These are phyloP conservation scores for Galaxias olidus DNA, from an alignment of 2,797 vertebrate genomes.

Conservation along the genomic window DNA sequence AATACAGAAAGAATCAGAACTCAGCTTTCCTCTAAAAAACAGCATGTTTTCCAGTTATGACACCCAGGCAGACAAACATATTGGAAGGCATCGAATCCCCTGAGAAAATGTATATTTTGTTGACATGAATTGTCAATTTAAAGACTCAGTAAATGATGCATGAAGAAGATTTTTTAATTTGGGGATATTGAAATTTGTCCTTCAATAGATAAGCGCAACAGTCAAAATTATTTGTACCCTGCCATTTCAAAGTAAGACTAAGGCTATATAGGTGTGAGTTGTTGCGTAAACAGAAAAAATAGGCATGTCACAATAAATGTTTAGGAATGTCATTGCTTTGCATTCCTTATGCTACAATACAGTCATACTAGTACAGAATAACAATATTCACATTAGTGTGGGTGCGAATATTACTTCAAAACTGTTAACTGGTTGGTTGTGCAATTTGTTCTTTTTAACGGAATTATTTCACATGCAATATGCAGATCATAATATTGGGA, in stretches of 20 bases:
- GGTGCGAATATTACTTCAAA: constrained; percentile 46
- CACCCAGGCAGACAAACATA: constrained; percentile 30
- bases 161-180: constrained; percentile 14
- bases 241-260: constrained; percentile 26
- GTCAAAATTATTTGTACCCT: constrained; percentile 15
- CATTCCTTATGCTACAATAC: constrained; percentile 38
- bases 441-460: constrained; percentile 29
- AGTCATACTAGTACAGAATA: constrained; percentile 37
- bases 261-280: constrained; percentile 3
- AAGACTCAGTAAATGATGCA: constrained; percentile 8
- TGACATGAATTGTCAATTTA: constrained; percentile 8
- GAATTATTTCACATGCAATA: no score
- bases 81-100: constrained; percentile 37
- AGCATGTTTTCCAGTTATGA: constrained; percentile 31
- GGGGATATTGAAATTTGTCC: constrained; percentile 24
- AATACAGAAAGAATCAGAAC: constrained; percentile 39
- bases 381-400: constrained; percentile 63
- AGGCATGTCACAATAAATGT: neutral
- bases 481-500: no score
- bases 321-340: constrained; percentile 35
- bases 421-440: constrained; percentile 60
- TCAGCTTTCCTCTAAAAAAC: constrained; percentile 28
- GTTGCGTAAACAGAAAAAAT: constrained; percentile 8
- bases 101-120: constrained; percentile 23
- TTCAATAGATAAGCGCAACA: constrained; percentile 5